Evolutionary conservation across 2,888 invertebrate genomes (phyloP), one percentile per base, ranked within the genome.

Genomic region (Patella pellucida): DNA sequence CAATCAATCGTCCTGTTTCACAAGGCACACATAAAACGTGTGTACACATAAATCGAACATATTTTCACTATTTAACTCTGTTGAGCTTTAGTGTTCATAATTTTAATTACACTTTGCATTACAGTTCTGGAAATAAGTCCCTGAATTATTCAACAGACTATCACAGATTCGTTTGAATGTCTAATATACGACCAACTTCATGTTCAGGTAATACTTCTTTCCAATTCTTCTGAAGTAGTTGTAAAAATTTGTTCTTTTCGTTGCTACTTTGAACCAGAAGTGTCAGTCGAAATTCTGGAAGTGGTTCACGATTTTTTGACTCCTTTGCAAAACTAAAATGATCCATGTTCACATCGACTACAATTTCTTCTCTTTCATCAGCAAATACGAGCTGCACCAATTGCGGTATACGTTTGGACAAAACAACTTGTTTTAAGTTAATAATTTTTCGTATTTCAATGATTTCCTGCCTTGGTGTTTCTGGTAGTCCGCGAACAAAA

Each of bases 281-380:
- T 16, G 84, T 81, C 68, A 87, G 73, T 16, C 78, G 79, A 50
- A 89, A 79, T 76, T 88, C 87, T 15, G 86, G 86, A 7, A 84
- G 82, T 0, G 84, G 80, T 31, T 81, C 81, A 69, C 85, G 72
- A 14, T 84, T 80, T 41, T 76, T 78, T 9, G 75, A 81, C 23
- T 81, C 81, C 52, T 79, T 78, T 15, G 78, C 80, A 11, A 81
- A 71, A 71, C 87, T 84, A 78, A 88, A 90, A 77, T 90, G 86
- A 71, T 89, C 87, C 9, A 85, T 79, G 31, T 79, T 82, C 0
- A 84, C 77, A 75, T 89, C 89, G 4, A 90, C 87, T 27, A 85
- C 82, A 27, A 90, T 85, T 41, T 88, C 90, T 71, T 88, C 87
- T 5, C 80, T 79, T 76, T 89, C 89, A 73, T 90, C 90, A 23